These are phyloP conservation scores for Torymus auratus DNA, from an alignment of 2,888 invertebrate species.

Conservation along the genomic window DNA sequence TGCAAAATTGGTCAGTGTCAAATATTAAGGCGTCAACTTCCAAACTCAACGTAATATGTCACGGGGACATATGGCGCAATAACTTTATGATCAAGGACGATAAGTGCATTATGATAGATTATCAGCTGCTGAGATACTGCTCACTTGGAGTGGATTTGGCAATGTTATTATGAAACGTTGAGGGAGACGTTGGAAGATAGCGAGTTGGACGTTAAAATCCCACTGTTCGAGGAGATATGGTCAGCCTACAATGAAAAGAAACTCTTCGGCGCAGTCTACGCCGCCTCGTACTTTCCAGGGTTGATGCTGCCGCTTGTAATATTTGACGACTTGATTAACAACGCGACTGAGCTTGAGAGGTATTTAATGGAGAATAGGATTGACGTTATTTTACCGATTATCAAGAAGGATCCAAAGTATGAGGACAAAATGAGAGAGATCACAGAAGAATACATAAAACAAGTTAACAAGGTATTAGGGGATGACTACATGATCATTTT, in stretches of 20 bases:
- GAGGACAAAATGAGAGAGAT: conserved; percentile 63
- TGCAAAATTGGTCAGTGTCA: no score
- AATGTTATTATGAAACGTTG: conserved; percentile 38
- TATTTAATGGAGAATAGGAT: conserved; percentile 63
- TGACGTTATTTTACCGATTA: conserved; percentile 60
- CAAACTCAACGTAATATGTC: conserved; percentile 63
- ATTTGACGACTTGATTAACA: conserved; percentile 61
- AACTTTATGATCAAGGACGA: conserved; percentile 39
- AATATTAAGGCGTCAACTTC: no score
- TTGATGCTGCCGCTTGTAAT: conserved; percentile 65
- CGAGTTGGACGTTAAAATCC: conserved; percentile 70
- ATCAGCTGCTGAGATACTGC: conserved; percentile 44
- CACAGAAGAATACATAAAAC: no score
- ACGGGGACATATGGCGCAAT: conserved; percentile 45
- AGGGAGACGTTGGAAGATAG: conserved; percentile 46
- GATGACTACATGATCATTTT: no score
- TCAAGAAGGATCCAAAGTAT: conserved; percentile 65
- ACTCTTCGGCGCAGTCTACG: conserved; percentile 66
- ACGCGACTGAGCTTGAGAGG: conserved; percentile 59
- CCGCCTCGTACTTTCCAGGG: conserved; percentile 66
- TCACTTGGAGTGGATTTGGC: conserved; percentile 33
- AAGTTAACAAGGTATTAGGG: no score
- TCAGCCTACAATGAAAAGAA: conserved; percentile 68
- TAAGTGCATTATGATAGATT: conserved; percentile 45
- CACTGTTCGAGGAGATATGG: conserved; percentile 66